phyloP scores from a whole-genome alignment of 2,797 vertebrate species.

The Anabas testudineus region DNA sequence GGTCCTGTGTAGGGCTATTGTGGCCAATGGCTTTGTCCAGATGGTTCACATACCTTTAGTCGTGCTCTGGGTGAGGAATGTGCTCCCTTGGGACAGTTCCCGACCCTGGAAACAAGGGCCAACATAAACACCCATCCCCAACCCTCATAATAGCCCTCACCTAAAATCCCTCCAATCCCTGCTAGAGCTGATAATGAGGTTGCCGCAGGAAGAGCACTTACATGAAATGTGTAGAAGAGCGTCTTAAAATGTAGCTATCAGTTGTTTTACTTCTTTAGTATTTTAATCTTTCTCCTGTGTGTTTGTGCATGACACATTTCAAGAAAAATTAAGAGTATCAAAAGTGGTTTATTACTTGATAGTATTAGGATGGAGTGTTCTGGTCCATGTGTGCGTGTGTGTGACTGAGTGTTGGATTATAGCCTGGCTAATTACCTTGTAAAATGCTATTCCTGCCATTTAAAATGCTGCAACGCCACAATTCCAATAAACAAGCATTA shows the following conservation, averaged over 20 bases:
- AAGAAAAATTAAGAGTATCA: constrained; percentile 41
- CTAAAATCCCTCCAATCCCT: constrained; percentile 71
- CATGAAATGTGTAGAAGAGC: constrained; percentile 21
- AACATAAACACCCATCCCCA: constrained; percentile 87
- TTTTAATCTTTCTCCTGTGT: constrained; percentile 43
- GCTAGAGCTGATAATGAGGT: constrained; percentile 60
- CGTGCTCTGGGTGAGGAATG: constrained; percentile 86
- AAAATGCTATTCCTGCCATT: constrained; percentile 77
- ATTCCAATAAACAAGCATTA: constrained; percentile 77
- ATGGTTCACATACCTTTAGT: constrained; percentile 90
- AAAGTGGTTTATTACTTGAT: constrained; percentile 69
- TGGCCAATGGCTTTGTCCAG: constrained; percentile 85
- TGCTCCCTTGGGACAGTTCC: constrained; percentile 84
- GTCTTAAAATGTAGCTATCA: constrained; percentile 19
- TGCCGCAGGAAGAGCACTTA: constrained; percentile 38
- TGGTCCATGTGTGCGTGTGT: constrained; percentile 4
- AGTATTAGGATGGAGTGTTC: constrained; percentile 49
- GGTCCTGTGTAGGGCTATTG: constrained; percentile 83
- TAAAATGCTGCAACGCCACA: constrained; percentile 77
- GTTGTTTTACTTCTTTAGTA: background rate
- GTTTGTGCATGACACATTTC: constrained; percentile 58
- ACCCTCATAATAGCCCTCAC: constrained; percentile 61
- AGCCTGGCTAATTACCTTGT: constrained; percentile 78
- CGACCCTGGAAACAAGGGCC: constrained; percentile 87
- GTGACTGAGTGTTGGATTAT: constrained; percentile 53